Conservation (phyloP, 2,113 vertebrate species). For the Barbus barbus region DNA sequence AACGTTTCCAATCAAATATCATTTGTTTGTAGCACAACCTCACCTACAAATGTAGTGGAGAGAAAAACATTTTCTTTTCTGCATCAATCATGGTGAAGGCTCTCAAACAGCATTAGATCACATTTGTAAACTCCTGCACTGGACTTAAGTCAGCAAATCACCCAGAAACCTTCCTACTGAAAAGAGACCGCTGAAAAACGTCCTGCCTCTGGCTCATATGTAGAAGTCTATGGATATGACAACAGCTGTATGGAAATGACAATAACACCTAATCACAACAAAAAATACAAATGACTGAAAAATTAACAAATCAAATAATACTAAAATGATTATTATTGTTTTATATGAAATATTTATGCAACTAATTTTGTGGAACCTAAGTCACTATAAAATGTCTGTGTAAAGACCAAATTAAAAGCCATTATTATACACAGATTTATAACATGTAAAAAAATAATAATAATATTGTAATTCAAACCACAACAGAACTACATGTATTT, state of each 20-base stretch:
- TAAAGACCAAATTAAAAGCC: too few relatives aligned
- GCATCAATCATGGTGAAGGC: not conserved
- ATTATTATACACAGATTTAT: too few relatives aligned
- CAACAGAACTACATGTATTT: too few relatives aligned
- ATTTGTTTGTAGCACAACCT: constrained; percentile 12
- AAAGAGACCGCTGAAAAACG: not conserved
- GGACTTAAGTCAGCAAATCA: not conserved
- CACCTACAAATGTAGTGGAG: not conserved
- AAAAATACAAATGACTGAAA: too few relatives aligned
- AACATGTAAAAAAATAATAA: too few relatives aligned
- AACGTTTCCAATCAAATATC: not conserved
- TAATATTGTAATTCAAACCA: too few relatives aligned
- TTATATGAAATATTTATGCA: too few relatives aligned
- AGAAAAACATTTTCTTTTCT: not conserved
- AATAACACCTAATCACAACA: not conserved
- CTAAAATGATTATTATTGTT: too few relatives aligned
- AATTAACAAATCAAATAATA: too few relatives aligned
- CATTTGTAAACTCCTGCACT: constrained; percentile 7
- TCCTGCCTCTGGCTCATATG: not conserved
- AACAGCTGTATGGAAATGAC: not conserved
- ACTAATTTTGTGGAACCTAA: too few relatives aligned
- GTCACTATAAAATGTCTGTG: too few relatives aligned
- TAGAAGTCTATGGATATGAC: not conserved
- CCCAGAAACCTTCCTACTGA: not conserved
- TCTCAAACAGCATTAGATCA: not conserved